Base-by-base conservation (phyloP, 2,113 vertebrate species). In the Ifrita kowaldi region DNA sequence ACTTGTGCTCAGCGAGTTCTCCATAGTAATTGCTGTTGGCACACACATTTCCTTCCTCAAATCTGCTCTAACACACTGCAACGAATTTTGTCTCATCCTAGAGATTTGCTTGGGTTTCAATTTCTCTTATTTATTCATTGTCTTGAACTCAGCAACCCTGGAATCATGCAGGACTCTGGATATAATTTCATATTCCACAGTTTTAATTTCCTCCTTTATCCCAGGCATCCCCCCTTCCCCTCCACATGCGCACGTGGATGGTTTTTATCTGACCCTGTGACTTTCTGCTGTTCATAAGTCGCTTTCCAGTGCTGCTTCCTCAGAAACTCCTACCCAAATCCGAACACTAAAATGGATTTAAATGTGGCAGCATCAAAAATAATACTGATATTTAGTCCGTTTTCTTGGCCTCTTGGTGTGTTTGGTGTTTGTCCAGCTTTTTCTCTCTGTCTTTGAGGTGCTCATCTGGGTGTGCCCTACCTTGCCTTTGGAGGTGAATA, bases 11-110 rank as follows among this genome's bases (percentile, higher is more conserved):
- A 95, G 94, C 28, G 85, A 94, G 90, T 97, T 97, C 94, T 96
- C 91, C 95, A 94, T 91, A 89, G 93, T 96, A 97, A 97, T 97
- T 97, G 93, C 88, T 95, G 86, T 94, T 93, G 83, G 91, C 91
- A 79, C 87, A 78, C 93, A 93, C 87, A 68, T 93, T 92, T 91
- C 93, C 94, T 96, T 94, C 91, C 87, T 90, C 82, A 82, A 93
- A 96, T 85, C 82, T 96, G 89, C 68, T 95, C 85, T 94, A 95
- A 96, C 92, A 71, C 96, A 68, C 90, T 93, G 92, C 69, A 95
- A 92, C 62, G 55, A 95, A 93, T 97, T 87, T 90, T 90, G 83
- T 88, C 90, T 97, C 92, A 74, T 96, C 94, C 93, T 94, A 55
- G 80, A 94, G 93, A 90, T 96, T 89, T 94, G 80, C 94, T 87